Percentiles rank a stretch among this genome's conserved stretches.
phyloP scores from a whole-genome alignment of 2,888 invertebrate species.

The Rhagium mordax region DNA sequence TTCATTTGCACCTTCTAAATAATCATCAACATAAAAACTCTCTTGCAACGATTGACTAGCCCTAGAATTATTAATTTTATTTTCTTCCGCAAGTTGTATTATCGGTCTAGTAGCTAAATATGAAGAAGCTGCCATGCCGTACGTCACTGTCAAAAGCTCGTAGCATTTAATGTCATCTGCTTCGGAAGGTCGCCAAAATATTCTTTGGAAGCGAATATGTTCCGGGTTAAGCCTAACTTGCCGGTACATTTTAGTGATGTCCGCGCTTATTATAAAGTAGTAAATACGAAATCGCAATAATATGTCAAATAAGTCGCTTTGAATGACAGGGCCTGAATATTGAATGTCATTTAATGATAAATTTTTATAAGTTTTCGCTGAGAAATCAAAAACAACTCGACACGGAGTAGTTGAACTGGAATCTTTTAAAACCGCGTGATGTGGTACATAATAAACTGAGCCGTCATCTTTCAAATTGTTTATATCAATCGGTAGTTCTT shows the following conservation, averaged over 20 bases:
- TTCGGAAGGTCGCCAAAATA: constrained; percentile 40
- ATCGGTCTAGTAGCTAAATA: constrained; percentile 44
- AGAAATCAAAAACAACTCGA: constrained; percentile 55
- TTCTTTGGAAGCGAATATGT: constrained; percentile 40
- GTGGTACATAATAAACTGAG: constrained; percentile 45
- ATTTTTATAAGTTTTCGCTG: constrained; percentile 40
- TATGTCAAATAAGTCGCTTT: constrained; percentile 45
- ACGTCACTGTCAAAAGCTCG: constrained; percentile 43
- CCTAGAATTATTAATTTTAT: constrained; percentile 15
- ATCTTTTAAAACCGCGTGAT: constrained; percentile 51
- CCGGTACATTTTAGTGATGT: constrained; percentile 47
- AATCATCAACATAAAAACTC: constrained; percentile 36
- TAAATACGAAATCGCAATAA: constrained; percentile 44
- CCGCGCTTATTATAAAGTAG: constrained; percentile 35
- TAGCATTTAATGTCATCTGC: constrained; percentile 22
- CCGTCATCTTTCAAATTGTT: constrained; percentile 5
- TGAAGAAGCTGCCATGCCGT: constrained; percentile 39
- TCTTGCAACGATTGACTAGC: constrained; percentile 23
- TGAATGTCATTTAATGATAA: constrained; percentile 50
- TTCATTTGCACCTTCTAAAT: constrained; percentile 20
- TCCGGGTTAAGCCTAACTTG: constrained; percentile 29
- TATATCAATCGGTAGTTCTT: constrained; percentile 11
- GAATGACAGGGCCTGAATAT: constrained; percentile 44
- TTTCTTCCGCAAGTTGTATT: constrained; percentile 34
- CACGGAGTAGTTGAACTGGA: constrained; percentile 46